Evolutionary conservation across 1,140 invertebrate genomes (phyloP).

Genomic region (Achroia grisella): DNA sequence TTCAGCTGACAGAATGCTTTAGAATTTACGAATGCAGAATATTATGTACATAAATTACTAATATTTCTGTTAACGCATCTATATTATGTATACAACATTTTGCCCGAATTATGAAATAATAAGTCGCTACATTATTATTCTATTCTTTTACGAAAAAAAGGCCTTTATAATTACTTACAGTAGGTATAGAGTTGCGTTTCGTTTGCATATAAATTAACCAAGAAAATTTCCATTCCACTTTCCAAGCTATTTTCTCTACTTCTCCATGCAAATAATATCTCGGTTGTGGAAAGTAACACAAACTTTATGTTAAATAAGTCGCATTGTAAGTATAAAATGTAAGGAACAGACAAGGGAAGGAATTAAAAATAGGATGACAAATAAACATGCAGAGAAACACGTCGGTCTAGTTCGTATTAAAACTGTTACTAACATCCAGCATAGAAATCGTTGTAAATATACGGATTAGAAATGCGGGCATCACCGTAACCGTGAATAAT

Average conservation of each 20-base stretch:
- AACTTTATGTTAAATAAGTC: conserved; percentile 58
- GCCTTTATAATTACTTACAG: conserved; percentile 38
- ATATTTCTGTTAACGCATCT: too few species aligned
- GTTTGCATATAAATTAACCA: conserved; percentile 63
- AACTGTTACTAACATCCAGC: too few species aligned
- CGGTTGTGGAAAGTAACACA: conserved; percentile 37
- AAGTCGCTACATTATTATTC: too few species aligned
- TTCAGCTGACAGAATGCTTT: too few species aligned
- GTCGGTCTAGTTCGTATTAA: too few species aligned
- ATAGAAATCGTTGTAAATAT: too few species aligned
- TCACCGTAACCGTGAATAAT: too few species aligned
- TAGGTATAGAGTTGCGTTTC: conserved; percentile 37
- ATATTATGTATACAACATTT: too few species aligned
- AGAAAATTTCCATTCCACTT: conserved; percentile 46
- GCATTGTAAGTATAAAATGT: conserved; percentile 26
- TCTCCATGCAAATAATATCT: conserved; percentile 51
- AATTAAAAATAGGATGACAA: conserved; percentile 1
- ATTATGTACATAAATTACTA: too few species aligned
- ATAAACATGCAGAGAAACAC: not conserved
- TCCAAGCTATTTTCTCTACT: conserved; percentile 43
- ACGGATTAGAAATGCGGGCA: too few species aligned
- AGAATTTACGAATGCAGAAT: too few species aligned
- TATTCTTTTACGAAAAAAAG: conserved; percentile 7
- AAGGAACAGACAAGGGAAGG: conserved; percentile 6
- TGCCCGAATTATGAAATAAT: too few species aligned